Base-by-base conservation (phyloP, 2,888 invertebrate genomes). In the Crematogaster levior region DNA sequence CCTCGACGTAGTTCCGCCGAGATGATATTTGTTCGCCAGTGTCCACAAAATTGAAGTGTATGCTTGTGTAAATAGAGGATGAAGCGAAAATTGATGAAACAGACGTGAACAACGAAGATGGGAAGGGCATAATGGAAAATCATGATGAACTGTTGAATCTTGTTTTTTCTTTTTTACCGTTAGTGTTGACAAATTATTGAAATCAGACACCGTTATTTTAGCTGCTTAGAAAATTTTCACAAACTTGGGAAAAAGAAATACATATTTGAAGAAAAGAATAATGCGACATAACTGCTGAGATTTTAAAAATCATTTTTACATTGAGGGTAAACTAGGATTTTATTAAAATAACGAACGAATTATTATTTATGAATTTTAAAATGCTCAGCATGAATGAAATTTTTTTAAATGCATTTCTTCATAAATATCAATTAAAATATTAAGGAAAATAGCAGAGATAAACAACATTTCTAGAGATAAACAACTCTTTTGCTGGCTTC, bases 51-150 rank as follows among this genome's bases (percentile, higher is more conserved):
- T 79, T 79, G 56, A 79, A 68, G 56, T 34, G 12, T 58, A 43
- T 56, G 68, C 68, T 46, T 56, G 56, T 56, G 56, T 79, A 68
- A 79, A 79, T 79, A 58, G 24, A 18, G 56, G 12, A 56, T 68
- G 77, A 77, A 77, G 77, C 18, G 56, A 58, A 68, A 79, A 79
- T 43, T 77, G 77, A 77, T 68, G 68, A 79, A 68, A 68, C 56
- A 34, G 18, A 77, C 53, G 40, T 53, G 68, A 43, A 24, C 30
- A 68, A 68, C 34, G 43, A 79, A 56, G 77, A 79, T 18, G 10
- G 68, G 34, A 12, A 56, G n/a, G n/a, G 15, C 12, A 12, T 58
- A 56, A 77, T 77, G 43, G 21, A 56, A 77, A 68, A 68, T 77
- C 21, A 34, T 15, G 21, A n/a, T 30, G 68, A n/a, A 40, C 18